Evolutionary conservation across 1,140 invertebrate species (phyloP).

Genomic region (Cyrtorhinus lividipennis): DNA sequence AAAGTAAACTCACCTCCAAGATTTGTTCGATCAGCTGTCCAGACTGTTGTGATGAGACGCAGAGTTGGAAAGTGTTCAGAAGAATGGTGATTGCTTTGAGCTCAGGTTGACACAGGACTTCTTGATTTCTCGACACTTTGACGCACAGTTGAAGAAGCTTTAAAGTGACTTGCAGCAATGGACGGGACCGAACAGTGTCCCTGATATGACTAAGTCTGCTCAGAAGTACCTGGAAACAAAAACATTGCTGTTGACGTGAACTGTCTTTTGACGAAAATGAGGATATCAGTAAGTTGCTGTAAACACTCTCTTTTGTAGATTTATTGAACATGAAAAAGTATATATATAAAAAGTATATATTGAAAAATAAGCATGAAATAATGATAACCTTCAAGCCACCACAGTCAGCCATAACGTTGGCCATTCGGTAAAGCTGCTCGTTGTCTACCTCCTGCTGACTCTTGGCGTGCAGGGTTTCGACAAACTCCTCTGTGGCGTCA

Average conservation of each 20-base stretch:
- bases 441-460: constrained; percentile 83
- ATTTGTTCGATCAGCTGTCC: constrained; percentile 67
- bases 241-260: no score
- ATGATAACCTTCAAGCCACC: constrained; percentile 75
- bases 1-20: constrained; percentile 40
- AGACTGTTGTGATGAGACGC: constrained; percentile 43
- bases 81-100: constrained; percentile 51
- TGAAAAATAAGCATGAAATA: no score
- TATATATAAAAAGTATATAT: no score
- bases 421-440: constrained; percentile 78
- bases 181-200: constrained; percentile 55
- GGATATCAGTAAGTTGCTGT: no score
- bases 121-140: constrained; percentile 57
- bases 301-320: no score
- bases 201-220: constrained; percentile 52
- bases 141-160: constrained; percentile 72
- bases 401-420: constrained; percentile 62
- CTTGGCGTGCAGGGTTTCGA: constrained; percentile 77
- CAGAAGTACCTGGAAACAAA: constrained; percentile 42
- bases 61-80: constrained; percentile 50
- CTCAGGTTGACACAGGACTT: constrained; percentile 50
- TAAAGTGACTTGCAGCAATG: constrained; percentile 66
- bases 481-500: constrained; percentile 96
- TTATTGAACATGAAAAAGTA: neutral
- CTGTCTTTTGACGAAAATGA: no score